These are phyloP conservation scores for Tyrophagus putrescentiae DNA, from an alignment of 1,140 invertebrate genomes.

Conservation along the genomic window DNA sequence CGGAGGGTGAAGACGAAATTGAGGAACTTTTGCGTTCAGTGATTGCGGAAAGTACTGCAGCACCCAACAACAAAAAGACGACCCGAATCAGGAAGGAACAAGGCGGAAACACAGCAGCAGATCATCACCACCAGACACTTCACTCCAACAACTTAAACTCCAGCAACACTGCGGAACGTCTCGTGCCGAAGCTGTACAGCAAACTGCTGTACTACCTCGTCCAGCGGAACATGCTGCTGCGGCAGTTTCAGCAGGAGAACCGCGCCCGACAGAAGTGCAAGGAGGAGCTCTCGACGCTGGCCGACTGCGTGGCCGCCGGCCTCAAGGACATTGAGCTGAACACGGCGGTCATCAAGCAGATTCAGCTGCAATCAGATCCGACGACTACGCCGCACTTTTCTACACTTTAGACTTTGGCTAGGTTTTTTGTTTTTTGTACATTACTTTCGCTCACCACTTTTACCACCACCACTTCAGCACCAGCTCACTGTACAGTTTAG, in stretches of 20 bases:
- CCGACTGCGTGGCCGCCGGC: neutral
- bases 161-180: slow-evolving; percentile 5
- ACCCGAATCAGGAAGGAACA: neutral
- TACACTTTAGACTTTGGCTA: too few relatives aligned
- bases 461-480: neutral
- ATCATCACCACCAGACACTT: too few relatives aligned
- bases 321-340: neutral
- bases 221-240: neutral
- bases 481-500: neutral
- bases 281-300: neutral
- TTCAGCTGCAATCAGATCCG: too few relatives aligned
- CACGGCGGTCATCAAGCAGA: neutral
- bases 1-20: neutral
- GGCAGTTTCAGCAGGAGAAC: neutral
- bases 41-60: neutral
- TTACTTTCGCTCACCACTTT: too few relatives aligned
- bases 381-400: too few relatives aligned
- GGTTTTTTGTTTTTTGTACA: too few relatives aligned
- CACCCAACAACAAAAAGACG: neutral
- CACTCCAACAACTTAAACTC: too few relatives aligned
- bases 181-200: slow-evolving; percentile 1
- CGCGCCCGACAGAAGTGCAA: neutral
- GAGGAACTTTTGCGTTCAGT: neutral
- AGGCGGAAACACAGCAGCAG: too few relatives aligned
- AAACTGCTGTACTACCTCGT: slow-evolving; percentile 12